phyloP scores from a whole-genome alignment of 2,113 vertebrate species.

The Tachuris rubrigastra region DNA sequence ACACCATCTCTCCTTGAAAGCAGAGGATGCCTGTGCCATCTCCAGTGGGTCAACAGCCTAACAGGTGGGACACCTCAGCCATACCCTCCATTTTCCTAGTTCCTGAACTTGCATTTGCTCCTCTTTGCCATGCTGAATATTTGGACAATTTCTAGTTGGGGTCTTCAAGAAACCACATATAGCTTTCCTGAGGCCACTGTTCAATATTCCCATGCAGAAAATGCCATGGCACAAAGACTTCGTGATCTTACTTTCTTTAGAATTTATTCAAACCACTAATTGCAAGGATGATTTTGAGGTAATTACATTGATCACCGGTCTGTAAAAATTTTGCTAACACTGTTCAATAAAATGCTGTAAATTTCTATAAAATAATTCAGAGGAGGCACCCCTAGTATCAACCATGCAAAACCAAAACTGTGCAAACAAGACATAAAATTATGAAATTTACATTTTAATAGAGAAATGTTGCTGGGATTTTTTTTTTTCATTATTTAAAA shows the following conservation, averaged over 20 bases:
- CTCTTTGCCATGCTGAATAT: neutral
- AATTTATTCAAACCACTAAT: neutral
- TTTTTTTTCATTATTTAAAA: neutral
- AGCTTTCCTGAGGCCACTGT: neutral
- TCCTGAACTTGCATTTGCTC: neutral
- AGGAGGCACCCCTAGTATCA: neutral
- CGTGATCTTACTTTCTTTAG: neutral
- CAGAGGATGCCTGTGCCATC: neutral
- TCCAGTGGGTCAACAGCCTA: accelerated
- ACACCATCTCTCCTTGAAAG: neutral
- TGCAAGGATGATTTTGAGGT: neutral
- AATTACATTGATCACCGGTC: neutral
- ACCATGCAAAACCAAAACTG: neutral
- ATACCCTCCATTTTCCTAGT: neutral
- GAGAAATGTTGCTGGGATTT: neutral
- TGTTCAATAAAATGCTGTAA: neutral
- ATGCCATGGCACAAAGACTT: neutral
- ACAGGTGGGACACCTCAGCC: neutral
- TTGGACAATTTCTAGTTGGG: neutral
- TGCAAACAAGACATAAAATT: neutral
- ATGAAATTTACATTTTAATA: neutral
- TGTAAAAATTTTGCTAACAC: neutral
- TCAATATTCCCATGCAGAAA: neutral
- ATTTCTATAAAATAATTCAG: neutral
- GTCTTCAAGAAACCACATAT: neutral